These are phyloP conservation scores for Meloidogyne floridensis DNA, from an alignment of 1,140 invertebrate genomes.

Conservation along the genomic window DNA sequence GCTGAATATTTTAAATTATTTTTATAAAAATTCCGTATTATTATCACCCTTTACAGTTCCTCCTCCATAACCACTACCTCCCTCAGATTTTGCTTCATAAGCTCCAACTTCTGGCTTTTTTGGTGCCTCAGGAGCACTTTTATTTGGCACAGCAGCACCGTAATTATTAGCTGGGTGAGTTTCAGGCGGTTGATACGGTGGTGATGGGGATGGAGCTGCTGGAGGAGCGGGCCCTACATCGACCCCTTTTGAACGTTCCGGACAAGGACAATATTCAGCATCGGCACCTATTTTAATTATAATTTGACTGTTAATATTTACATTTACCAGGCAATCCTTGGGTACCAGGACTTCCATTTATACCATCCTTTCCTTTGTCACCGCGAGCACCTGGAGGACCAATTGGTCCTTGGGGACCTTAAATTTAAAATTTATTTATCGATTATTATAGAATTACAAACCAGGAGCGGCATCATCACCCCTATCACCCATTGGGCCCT, in stretches of 20 bases:
- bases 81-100: background rate
- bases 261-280: constrained; percentile 46
- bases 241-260: constrained; percentile 20
- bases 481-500: constrained; percentile 43
- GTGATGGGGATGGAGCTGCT: background rate
- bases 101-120: background rate
- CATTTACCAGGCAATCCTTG: constrained; percentile 30
- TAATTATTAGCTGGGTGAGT: background rate
- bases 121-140: background rate
- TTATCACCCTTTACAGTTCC: background rate
- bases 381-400: constrained; percentile 30
- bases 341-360: constrained; percentile 33
- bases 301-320: background rate
- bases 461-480: constrained; percentile 48
- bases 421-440: background rate
- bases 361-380: constrained; percentile 30
- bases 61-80: background rate
- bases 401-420: constrained; percentile 34
- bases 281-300: constrained; percentile 25
- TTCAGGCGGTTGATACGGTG: background rate
- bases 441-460: background rate
- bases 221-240: background rate
- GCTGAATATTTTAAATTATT: too few relatives aligned
- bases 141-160: background rate
- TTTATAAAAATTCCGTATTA: too few relatives aligned